Conservation (phyloP, 2,888 invertebrate species). For the Leptinotarsa peninsularis region DNA sequence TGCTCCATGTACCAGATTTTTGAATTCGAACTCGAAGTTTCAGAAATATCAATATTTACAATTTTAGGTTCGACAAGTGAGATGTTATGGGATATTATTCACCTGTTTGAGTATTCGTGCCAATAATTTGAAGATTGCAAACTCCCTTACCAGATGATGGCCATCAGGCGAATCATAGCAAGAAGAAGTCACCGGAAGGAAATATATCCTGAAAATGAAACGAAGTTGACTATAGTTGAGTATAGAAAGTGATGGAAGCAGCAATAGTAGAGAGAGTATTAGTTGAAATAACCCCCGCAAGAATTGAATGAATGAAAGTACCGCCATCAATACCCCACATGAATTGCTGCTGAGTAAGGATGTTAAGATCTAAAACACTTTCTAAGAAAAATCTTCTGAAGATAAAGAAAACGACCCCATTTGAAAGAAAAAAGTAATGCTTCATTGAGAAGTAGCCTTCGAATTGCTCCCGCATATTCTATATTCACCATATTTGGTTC, state of each 20-base stretch:
- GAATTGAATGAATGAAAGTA: background rate
- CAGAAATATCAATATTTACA: conserved; percentile 5
- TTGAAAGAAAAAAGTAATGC: too few species aligned
- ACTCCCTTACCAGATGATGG: background rate
- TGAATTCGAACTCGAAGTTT: background rate
- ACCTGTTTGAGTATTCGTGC: background rate
- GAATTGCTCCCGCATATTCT: too few species aligned
- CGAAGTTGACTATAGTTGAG: background rate
- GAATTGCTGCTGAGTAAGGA: background rate
- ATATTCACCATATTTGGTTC: too few species aligned
- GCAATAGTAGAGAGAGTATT: background rate
- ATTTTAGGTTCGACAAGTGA: background rate
- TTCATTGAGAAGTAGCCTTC: too few species aligned
- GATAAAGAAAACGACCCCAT: background rate
- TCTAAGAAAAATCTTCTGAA: background rate
- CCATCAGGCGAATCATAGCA: background rate
- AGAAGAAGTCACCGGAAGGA: background rate
- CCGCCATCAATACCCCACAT: background rate
- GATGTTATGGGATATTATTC: background rate
- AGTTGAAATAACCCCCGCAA: background rate
- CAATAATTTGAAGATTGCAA: background rate
- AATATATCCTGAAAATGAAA: background rate
- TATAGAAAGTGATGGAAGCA: background rate
- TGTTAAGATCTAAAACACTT: background rate
- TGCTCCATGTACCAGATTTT: background rate